A percentile compares a stretch with the other conserved stretches of the same genome.
Conservation (phyloP, 1,140 invertebrate species). For the Brachionus asplanchnoidis region DNA sequence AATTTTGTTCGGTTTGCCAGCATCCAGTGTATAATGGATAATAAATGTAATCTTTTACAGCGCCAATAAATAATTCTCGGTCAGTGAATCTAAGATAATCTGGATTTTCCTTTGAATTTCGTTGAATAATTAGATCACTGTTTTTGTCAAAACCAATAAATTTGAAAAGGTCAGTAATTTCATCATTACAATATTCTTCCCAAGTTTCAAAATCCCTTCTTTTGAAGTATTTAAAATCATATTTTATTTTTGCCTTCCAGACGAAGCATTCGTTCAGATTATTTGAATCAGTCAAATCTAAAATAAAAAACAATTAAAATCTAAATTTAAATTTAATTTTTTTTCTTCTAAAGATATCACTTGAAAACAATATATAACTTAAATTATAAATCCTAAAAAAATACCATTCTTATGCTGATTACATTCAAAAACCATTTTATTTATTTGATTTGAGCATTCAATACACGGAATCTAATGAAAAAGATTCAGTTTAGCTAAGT, state of each 20-base stretch:
- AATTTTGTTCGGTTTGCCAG: background rate
- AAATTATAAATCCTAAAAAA: too few relatives aligned
- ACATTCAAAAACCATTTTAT: background rate
- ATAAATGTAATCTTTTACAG: background rate
- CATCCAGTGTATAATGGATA: background rate
- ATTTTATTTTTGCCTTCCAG: background rate
- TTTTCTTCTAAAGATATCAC: too few relatives aligned
- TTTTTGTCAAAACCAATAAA: background rate
- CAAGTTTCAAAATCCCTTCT: background rate
- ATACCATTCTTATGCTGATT: background rate
- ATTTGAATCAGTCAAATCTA: background rate
- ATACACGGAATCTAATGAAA: background rate
- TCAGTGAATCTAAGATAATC: background rate
- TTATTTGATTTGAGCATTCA: background rate
- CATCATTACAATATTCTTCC: background rate
- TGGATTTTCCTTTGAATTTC: background rate
- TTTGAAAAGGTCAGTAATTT: background rate
- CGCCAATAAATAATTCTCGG: background rate
- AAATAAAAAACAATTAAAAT: too few relatives aligned
- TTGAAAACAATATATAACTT: too few relatives aligned
- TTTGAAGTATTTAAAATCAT: background rate
- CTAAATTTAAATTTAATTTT: too few relatives aligned
- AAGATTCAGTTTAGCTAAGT: background rate
- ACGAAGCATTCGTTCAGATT: background rate
- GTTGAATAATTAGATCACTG: background rate